phyloP scores from a whole-genome alignment of 2,797 vertebrate genomes.

The Alfaro cultratus region DNA sequence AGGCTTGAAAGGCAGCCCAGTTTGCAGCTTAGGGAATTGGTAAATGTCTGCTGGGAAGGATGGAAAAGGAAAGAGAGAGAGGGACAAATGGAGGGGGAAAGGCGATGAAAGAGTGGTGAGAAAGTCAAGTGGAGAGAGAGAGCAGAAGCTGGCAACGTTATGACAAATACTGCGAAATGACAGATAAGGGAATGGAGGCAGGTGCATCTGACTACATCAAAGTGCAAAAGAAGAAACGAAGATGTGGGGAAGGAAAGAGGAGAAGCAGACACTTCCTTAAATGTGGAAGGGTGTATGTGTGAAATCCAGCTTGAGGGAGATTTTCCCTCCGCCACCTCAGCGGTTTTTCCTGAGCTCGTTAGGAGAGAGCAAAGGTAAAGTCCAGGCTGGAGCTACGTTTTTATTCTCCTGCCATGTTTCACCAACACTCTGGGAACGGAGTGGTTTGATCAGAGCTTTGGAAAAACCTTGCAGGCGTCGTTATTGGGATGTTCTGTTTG shows the following conservation, averaged over 20 bases:
- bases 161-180: conserved; percentile 36
- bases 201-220: conserved; percentile 20
- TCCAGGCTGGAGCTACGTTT: conserved; percentile 25
- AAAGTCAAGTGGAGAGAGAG: conserved; percentile 39
- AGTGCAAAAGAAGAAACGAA: conserved; percentile 17
- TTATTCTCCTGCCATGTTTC: conserved; percentile 9
- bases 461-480: not conserved
- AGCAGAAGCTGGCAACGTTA: conserved; percentile 44
- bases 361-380: conserved; percentile 53
- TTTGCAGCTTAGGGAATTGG: conserved; percentile 68
- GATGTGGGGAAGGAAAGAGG: conserved; percentile 11
- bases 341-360: conserved; percentile 56
- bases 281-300: conserved; percentile 23
- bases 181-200: conserved; percentile 14
- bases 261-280: conserved; percentile 13
- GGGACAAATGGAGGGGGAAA: conserved; percentile 17
- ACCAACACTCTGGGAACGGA: not conserved
- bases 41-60: conserved; percentile 69
- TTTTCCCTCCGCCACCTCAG: conserved; percentile 43
- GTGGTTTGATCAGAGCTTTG: conserved; percentile 4
- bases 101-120: conserved; percentile 52
- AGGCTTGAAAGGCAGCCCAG: conserved; percentile 71
- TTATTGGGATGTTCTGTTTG: not conserved
- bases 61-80: conserved; percentile 25
- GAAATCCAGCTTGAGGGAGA: conserved; percentile 55